Evolutionary conservation across 2,888 invertebrate species (phyloP), one percentile per base, ranked within the genome.

Genomic region (Itoplectis maculator): DNA sequence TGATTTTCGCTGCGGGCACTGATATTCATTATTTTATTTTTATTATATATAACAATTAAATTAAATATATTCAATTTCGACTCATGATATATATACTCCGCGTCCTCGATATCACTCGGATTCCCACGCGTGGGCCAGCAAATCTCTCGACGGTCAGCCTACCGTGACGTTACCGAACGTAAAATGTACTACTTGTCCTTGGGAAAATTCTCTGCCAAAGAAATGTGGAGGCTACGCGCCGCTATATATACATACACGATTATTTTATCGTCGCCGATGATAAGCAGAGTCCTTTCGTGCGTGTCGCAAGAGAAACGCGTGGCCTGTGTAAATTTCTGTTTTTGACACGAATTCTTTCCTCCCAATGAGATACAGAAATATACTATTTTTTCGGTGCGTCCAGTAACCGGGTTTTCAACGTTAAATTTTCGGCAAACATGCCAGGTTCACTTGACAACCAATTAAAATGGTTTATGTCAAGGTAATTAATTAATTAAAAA

Each of bases 121-220:
- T 74, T 74, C 49, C 63, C 63, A 63, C 61, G 63, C 18, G 18
- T 63, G 61, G 51, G 49, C 37, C 29, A 35, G 37, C 51, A 37
- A 61, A 51, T 63, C 49, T 61, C 63, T 9, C 37, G 29, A 37
- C 61, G 51, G 61, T 63, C 73, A 61, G 63, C 47, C 49, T 51
- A 75, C 37, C 74, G 74, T 65, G 65, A 75, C 65, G 42, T 23
- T n/a, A 7, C 51, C 37, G 15, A 54, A 66, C 42, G 11, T 54
- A 42, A 73, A n/a, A 63, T 56, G 23, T 70, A 65, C 51, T 11
- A 15, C 37, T 40, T 74, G 61, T 42, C 51, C 65, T 75, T 51
- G 74, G 42, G 13, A 29, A 66, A 40, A 56, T 56, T 56, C 54
- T 45, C 9, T 29, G 54, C 29, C 56, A 9, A 70, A 70, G 40